phyloP scores from a whole-genome alignment of 1,140 invertebrate genomes.

The Drosophila mojavensis region DNA sequence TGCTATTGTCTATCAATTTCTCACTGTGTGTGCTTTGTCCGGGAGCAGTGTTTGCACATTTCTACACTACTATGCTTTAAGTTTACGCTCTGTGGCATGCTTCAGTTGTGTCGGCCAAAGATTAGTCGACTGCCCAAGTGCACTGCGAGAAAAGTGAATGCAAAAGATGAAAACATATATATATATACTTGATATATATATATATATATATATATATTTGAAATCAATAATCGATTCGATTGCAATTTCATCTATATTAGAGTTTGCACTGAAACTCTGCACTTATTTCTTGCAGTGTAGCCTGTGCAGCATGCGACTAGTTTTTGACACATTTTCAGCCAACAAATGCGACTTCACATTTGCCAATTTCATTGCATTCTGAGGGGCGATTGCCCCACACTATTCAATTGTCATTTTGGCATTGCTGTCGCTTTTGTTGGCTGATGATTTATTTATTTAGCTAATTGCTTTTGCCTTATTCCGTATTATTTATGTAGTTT shows the following conservation, averaged over 20 bases:
- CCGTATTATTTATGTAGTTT: constrained; percentile 28
- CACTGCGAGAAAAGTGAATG: constrained; percentile 17
- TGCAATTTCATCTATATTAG: no score
- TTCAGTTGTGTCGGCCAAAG: constrained; percentile 2
- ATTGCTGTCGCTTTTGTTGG: constrained; percentile 10
- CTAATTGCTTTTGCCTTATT: constrained; percentile 19
- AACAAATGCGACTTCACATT: constrained; percentile 10
- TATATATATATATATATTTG: no score
- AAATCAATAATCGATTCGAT: no score
- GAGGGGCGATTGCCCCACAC: not conserved
- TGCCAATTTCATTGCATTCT: constrained; percentile 14
- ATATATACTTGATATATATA: no score
- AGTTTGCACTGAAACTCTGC: no score
- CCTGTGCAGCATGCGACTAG: not conserved
- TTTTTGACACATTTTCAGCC: not conserved
- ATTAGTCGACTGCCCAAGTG: not conserved
- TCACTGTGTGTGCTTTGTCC: not conserved
- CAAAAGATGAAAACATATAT: no score
- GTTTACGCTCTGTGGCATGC: constrained; percentile 18
- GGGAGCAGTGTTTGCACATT: constrained; percentile 17
- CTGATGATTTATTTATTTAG: constrained; percentile 36
- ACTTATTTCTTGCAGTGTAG: constrained; percentile 14
- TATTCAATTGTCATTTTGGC: constrained; percentile 18
- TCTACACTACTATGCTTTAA: constrained; percentile 17
- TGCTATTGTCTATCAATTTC: constrained; percentile 14